phyloP scores from a whole-genome alignment of 2,113 vertebrate species.

The Apeltes quadracus region DNA sequence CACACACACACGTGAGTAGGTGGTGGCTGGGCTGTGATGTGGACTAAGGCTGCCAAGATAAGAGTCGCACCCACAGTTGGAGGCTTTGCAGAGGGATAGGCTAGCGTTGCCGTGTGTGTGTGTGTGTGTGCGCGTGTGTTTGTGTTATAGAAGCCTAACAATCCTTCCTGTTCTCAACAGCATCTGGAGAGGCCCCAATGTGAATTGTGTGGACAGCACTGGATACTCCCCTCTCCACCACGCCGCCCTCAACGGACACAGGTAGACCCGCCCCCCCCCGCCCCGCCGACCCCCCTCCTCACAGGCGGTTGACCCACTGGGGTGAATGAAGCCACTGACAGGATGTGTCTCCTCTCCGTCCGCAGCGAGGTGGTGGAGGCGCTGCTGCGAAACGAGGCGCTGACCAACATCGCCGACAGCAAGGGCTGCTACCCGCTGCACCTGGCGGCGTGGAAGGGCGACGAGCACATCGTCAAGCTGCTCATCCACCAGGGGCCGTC shows the following conservation, averaged over 20 bases:
- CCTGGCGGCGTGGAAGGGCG: constrained; percentile 97
- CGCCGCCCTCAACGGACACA: constrained; percentile 95
- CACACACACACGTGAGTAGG: constrained; percentile 10
- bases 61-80: constrained; percentile 34
- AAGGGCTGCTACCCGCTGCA: constrained; percentile 98
- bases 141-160: constrained; percentile 35
- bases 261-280: constrained; percentile 73
- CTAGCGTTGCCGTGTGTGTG: constrained; percentile 18
- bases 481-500: constrained; percentile 97
- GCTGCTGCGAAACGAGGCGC: constrained; percentile 92
- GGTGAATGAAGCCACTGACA: constrained; percentile 51
- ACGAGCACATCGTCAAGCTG: constrained; percentile 92
- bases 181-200: constrained; percentile 98
- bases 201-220: constrained; percentile 98
- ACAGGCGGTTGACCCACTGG: constrained; percentile 37
- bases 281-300: background rate
- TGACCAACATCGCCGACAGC: constrained; percentile 95
- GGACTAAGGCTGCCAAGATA: constrained; percentile 21
- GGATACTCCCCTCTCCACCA: constrained; percentile 98
- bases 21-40: background rate
- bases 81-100: constrained; percentile 42
- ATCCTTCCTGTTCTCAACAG: constrained; percentile 74
- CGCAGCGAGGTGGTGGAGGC: constrained; percentile 93
- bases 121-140: constrained; percentile 12
- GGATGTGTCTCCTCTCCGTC: constrained; percentile 10